phyloP scores from a whole-genome alignment of 2,113 vertebrate genomes.

The Silurus meridionalis region DNA sequence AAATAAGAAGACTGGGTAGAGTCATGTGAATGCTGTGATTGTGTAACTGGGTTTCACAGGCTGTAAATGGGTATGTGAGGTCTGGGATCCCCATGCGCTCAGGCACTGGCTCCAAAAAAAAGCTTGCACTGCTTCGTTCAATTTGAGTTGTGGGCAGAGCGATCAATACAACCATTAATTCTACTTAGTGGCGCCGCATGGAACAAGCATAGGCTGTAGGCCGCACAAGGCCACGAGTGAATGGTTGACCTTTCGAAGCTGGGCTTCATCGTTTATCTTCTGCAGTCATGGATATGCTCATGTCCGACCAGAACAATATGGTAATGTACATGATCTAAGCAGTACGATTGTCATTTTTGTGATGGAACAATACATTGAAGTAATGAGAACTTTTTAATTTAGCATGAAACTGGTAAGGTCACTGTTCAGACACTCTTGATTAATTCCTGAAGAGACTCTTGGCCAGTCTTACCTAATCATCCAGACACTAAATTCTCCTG shows the following conservation, averaged over 20 bases:
- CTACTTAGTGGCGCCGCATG: conserved; percentile 46
- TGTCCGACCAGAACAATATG: neutral
- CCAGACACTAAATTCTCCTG: no score
- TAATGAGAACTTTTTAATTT: neutral
- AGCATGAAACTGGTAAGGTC: neutral
- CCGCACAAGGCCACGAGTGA: conserved; percentile 50
- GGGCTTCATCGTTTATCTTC: conserved; percentile 13
- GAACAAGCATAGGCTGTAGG: conserved; percentile 47
- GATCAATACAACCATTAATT: conserved; percentile 62
- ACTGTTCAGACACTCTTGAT: neutral
- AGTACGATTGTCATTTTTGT: neutral
- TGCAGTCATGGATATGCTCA: conserved; percentile 21
- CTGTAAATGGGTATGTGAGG: conserved; percentile 21
- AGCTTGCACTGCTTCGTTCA: conserved; percentile 43
- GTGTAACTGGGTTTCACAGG: neutral
- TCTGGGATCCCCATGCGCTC: conserved; percentile 11
- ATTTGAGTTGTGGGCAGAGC: conserved; percentile 53
- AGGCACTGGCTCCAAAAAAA: conserved; percentile 32
- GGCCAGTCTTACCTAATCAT: no score
- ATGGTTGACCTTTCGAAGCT: conserved; percentile 47
- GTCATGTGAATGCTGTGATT: neutral
- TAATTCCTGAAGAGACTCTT: neutral
- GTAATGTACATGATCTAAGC: neutral
- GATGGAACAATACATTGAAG: neutral
- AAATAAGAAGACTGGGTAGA: conserved; percentile 30